A percentile compares a stretch with the other conserved stretches of the same genome.
Evolutionary conservation across 1,140 invertebrate species (phyloP).

Genomic region (Akabosia matsudoensis): DNA sequence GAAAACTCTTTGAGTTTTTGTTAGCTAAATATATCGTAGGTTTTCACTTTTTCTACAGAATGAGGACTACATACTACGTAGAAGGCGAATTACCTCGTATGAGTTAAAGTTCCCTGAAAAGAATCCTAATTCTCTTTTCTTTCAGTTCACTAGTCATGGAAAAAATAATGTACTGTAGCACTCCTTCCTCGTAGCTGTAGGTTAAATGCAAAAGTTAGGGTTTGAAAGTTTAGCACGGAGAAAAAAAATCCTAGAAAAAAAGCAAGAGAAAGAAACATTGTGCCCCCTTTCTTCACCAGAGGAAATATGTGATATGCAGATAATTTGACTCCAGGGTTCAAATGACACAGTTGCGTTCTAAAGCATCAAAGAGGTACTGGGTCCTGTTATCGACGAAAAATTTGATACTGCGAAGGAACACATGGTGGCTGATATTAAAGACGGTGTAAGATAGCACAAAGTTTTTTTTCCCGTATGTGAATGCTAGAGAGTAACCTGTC

Average conservation of each 20-base stretch:
- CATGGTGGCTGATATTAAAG: too few relatives aligned
- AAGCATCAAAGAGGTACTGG: background rate
- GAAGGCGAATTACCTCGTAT: background rate
- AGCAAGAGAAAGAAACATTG: background rate
- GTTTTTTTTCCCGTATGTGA: background rate
- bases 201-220: background rate
- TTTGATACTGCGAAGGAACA: background rate
- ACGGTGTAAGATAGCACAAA: background rate
- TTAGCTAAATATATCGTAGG: background rate
- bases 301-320: background rate
- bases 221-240: background rate
- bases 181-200: background rate
- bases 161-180: too few relatives aligned
- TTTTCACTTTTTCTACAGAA: background rate
- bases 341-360: slow-evolving; percentile 15
- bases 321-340: background rate
- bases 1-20: background rate
- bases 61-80: background rate
- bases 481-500: background rate
- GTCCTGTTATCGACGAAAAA: background rate
- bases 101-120: background rate
- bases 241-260: background rate
- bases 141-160: background rate
- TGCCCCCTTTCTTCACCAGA: background rate
- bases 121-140: slow-evolving; percentile 32